Evolutionary conservation across 2,888 invertebrate species (phyloP).

Genomic region (Philhelius pedissequus): DNA sequence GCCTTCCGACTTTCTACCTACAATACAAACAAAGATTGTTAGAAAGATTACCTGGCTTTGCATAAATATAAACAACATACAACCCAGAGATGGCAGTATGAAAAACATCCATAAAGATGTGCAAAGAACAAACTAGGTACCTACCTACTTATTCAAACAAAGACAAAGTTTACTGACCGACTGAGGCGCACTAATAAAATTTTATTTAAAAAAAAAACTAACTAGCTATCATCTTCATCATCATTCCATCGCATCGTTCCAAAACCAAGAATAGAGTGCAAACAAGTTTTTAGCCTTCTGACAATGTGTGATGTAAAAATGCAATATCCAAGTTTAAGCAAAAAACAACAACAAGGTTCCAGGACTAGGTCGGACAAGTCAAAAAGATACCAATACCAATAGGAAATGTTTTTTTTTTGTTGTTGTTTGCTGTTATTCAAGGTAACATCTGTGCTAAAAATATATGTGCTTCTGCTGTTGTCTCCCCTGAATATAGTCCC

Average conservation of each 20-base stretch:
- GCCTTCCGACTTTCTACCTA: conserved; percentile 16
- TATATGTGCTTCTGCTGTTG: conserved; percentile 23
- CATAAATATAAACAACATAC: neutral
- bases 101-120: conserved; percentile 17
- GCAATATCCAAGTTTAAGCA: neutral
- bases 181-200: conserved; percentile 51
- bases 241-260: neutral
- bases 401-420: neutral
- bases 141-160: conserved; percentile 38
- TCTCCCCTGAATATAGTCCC: neutral
- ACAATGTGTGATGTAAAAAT: conserved; percentile 1
- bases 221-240: neutral
- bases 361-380: neutral
- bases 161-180: conserved; percentile 66
- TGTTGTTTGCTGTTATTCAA: conserved; percentile 44
- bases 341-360: conserved; percentile 18
- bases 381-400: conserved; percentile 15
- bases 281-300: conserved; percentile 53
- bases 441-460: conserved; percentile 65
- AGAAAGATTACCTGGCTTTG: conserved; percentile 35
- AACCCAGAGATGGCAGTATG: neutral
- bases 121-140: neutral
- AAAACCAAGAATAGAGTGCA: neutral
- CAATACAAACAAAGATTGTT: neutral
- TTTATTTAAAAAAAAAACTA: conserved; percentile 8